Conservation (phyloP, 2,113 vertebrate genomes). For the Girardinichthys multiradiatus region DNA sequence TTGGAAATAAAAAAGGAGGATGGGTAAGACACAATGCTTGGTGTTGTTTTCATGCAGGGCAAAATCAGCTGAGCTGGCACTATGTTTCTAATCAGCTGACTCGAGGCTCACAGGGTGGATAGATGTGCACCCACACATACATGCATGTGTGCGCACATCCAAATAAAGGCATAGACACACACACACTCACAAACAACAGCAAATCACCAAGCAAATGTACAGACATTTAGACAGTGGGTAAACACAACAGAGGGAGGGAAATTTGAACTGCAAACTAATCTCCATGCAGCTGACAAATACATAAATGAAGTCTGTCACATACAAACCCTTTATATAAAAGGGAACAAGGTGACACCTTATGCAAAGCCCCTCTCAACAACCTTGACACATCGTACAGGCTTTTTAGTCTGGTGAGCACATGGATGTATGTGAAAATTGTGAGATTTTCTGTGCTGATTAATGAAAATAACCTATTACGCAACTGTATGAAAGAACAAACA, state of each 20-base stretch:
- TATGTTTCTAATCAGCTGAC: conserved; percentile 72
- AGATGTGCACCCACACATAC: conserved; percentile 40
- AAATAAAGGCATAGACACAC: conserved; percentile 40
- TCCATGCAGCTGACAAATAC: conserved; percentile 13
- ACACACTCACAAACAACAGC: conserved; percentile 25
- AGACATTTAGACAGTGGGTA: conserved; percentile 15
- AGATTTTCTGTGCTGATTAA: background rate
- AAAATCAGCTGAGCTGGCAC: conserved; percentile 72
- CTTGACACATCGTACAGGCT: conserved; percentile 9
- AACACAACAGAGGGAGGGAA: conserved; percentile 18
- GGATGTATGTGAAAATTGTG: background rate
- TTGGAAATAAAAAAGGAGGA: conserved; percentile 15
- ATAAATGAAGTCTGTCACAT: conserved; percentile 26
- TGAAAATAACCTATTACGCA: background rate
- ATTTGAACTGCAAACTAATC: conserved; percentile 18
- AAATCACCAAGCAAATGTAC: conserved; percentile 29
- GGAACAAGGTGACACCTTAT: conserved; percentile 20
- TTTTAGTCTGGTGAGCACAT: background rate
- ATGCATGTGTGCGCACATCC: no score
- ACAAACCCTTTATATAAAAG: conserved; percentile 16
- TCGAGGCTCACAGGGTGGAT: conserved; percentile 66
- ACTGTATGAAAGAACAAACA: background rate
- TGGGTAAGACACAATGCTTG: conserved; percentile 6
- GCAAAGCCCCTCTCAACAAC: conserved; percentile 13
- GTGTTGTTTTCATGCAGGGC: conserved; percentile 28